These are phyloP conservation scores for Coenobita brevimanus DNA, from an alignment of 1,140 invertebrate species.

Conservation along the genomic window DNA sequence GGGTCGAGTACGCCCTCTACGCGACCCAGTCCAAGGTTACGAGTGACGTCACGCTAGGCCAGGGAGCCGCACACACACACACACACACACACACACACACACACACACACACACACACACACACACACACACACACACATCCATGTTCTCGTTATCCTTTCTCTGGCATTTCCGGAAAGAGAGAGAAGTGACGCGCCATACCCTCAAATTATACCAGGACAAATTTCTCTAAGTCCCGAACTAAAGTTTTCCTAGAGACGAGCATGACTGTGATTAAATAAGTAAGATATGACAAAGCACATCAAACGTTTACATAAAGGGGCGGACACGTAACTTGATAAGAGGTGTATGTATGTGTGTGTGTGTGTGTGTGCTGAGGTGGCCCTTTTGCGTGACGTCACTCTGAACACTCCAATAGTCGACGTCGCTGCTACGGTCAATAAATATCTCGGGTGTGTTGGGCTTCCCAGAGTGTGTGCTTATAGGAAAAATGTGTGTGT, in stretches of 20 bases:
- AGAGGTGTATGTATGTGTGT: not conserved
- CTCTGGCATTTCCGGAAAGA: slow-evolving; percentile 35
- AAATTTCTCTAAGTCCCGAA: not conserved
- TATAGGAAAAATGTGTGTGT: no score
- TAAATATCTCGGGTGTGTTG: not conserved
- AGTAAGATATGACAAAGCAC: not conserved
- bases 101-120: not conserved
- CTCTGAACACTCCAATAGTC: no score
- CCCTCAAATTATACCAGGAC: no score
- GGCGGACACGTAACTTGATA: not conserved
- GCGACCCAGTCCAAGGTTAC: slow-evolving; percentile 64
- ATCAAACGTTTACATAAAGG: not conserved
- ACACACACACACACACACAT: no score
- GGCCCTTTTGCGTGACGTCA: no score
- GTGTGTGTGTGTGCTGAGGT: no score
- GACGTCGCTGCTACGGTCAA: not conserved
- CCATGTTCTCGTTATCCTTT: not conserved
- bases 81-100: slow-evolving; percentile 31
- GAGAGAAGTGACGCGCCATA: not conserved
- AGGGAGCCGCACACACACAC: slow-evolving; percentile 8
- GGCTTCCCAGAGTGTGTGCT: not conserved
- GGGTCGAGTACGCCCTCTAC: slow-evolving; percentile 54
- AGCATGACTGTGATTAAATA: not conserved
- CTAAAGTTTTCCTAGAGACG: no score
- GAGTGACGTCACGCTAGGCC: slow-evolving; percentile 46